These are phyloP conservation scores for Plebejus melissa DNA, from an alignment of 2,888 invertebrate species.

Conservation along the genomic window DNA sequence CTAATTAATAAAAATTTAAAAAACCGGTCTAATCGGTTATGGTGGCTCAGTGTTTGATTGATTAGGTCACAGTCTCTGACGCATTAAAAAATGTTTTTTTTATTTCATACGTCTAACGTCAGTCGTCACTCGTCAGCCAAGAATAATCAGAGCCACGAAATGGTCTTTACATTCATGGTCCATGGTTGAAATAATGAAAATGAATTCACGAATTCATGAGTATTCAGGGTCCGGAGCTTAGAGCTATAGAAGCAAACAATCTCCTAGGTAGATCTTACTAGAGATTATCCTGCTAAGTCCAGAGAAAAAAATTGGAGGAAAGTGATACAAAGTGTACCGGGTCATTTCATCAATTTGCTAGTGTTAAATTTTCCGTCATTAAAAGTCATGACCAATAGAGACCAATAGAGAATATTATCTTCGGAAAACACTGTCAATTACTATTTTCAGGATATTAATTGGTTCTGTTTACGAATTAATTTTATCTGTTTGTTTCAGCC, in stretches of 20 bases:
- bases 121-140: too few relatives aligned
- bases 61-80: too few relatives aligned
- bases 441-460: not conserved
- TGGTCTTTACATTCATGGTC: not conserved
- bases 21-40: not conserved
- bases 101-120: too few relatives aligned
- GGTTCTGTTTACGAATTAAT: not conserved
- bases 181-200: not conserved
- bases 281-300: too few relatives aligned
- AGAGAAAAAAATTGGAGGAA: too few relatives aligned
- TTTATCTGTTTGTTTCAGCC: slow-evolving; percentile 81
- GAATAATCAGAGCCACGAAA: not conserved
- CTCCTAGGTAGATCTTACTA: not conserved
- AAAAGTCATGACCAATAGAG: not conserved
- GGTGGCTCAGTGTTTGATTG: not conserved
- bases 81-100: too few relatives aligned
- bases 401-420: not conserved
- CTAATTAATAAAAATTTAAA: too few relatives aligned
- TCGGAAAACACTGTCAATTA: not conserved
- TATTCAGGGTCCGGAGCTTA: not conserved
- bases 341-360: not conserved
- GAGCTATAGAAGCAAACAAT: not conserved
- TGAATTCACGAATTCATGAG: not conserved
- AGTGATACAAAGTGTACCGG: too few relatives aligned
- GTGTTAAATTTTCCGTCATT: not conserved